phyloP scores from a whole-genome alignment of 2,113 vertebrate genomes.

The Apodemus speciosus region DNA sequence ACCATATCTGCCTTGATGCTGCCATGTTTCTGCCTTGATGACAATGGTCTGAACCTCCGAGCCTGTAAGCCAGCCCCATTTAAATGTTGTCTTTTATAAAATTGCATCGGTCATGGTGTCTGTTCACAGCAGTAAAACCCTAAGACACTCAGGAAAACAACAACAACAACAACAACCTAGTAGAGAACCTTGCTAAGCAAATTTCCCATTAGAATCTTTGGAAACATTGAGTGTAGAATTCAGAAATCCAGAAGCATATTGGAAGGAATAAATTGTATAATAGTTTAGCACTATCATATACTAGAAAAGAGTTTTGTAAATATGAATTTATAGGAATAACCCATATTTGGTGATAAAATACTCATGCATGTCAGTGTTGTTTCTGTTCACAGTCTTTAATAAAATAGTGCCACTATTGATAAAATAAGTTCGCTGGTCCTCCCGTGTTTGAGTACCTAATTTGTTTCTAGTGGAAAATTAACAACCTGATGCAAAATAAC shows the following conservation, averaged over 20 bases:
- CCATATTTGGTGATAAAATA: slow-evolving; percentile 12
- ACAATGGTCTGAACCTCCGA: too few relatives aligned
- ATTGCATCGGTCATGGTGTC: too few relatives aligned
- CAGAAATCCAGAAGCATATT: background rate
- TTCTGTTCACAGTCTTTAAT: background rate
- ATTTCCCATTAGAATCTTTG: background rate
- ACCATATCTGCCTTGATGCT: too few relatives aligned
- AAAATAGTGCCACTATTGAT: slow-evolving; percentile 36
- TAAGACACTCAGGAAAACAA: too few relatives aligned
- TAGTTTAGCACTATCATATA: background rate
- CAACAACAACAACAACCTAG: background rate
- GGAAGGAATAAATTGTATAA: background rate
- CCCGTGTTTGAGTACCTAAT: slow-evolving; percentile 39
- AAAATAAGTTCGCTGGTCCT: slow-evolving; percentile 33
- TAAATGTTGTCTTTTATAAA: too few relatives aligned
- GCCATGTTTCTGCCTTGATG: too few relatives aligned
- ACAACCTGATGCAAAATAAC: slow-evolving; percentile 37
- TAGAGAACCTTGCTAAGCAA: background rate
- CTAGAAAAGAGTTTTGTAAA: background rate
- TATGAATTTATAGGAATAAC: background rate
- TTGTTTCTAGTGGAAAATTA: slow-evolving; percentile 58
- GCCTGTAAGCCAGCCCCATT: too few relatives aligned
- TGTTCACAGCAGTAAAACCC: too few relatives aligned
- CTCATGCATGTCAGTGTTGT: background rate
- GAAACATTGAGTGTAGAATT: background rate